A percentile compares a stretch with the other conserved stretches of the same genome.
phyloP scores from a whole-genome alignment of 2,888 invertebrate genomes.

The Ethmia dodecea region DNA sequence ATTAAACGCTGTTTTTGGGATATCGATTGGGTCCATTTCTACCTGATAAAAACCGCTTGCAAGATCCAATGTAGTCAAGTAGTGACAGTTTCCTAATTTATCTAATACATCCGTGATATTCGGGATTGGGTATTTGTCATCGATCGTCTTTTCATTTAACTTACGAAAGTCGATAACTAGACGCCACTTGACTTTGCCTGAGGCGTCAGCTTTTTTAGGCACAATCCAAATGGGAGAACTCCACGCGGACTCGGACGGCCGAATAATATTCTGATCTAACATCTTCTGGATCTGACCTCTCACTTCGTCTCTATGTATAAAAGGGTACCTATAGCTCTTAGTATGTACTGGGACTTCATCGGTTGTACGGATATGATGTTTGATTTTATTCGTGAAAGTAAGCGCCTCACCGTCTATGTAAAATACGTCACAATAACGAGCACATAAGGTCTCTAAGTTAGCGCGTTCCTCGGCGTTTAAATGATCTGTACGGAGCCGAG shows the following conservation, averaged over 20 bases:
- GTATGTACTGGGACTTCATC: constrained; percentile 18
- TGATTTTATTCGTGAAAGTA: constrained; percentile 14
- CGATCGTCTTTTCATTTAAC: constrained; percentile 25
- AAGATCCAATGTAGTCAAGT: constrained; percentile 17
- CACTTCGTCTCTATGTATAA: constrained; percentile 17
- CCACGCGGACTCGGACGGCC: constrained; percentile 29
- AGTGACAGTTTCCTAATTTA: constrained; percentile 1
- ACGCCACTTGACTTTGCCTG: constrained; percentile 28
- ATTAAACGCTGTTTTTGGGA: constrained; percentile 18
- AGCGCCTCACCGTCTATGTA: constrained; percentile 14
- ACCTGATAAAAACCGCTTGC: constrained; percentile 20
- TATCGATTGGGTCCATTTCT: constrained; percentile 17
- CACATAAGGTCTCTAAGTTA: constrained; percentile 11
- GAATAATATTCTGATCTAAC: constrained; percentile 28
- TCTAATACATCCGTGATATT: constrained; percentile 19
- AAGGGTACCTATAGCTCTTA: constrained; percentile 19
- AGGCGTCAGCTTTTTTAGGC: constrained; percentile 19
- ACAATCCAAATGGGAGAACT: constrained; percentile 24
- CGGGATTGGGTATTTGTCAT: constrained; percentile 30
- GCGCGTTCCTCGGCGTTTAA: constrained; percentile 14
- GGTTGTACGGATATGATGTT: constrained; percentile 13
- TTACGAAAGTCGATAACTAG: constrained; percentile 29
- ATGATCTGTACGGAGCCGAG: constrained; percentile 15
- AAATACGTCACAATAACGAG: constrained; percentile 15
- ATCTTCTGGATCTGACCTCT: constrained; percentile 18